Percentiles rank a stretch among this genome's conserved stretches.
Conservation (phyloP, 2,888 invertebrate genomes). For the Lycocerus yunnanus region DNA sequence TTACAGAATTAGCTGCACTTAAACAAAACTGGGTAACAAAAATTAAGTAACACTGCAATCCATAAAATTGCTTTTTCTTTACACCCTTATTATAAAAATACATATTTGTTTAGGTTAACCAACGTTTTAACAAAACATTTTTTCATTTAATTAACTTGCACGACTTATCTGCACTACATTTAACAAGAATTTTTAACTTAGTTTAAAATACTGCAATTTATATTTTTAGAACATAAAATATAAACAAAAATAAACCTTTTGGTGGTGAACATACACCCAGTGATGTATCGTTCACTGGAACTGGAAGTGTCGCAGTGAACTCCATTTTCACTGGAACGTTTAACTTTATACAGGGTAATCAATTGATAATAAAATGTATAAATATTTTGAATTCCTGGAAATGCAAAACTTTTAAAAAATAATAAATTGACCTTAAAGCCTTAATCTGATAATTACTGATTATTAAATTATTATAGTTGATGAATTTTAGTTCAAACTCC, state of each 20-base stretch:
- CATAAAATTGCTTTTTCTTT: slow-evolving; percentile 1
- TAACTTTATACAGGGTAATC: neutral
- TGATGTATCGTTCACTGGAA: neutral
- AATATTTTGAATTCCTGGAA: no score
- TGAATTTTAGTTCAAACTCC: no score
- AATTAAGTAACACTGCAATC: neutral
- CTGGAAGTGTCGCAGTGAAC: neutral
- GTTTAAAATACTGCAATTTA: neutral
- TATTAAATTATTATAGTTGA: no score
- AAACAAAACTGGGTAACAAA: neutral
- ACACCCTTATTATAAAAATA: neutral
- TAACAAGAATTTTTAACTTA: neutral
- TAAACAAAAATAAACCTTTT: neutral
- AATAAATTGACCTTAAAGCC: no score
- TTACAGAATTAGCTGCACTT: slow-evolving; percentile 13
- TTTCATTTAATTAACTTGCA: neutral
- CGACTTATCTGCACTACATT: neutral
- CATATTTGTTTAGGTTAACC: neutral
- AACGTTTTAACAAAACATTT: neutral
- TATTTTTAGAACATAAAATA: neutral
- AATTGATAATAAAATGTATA: neutral
- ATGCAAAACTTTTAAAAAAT: no score
- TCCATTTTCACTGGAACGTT: neutral
- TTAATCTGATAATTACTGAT: no score
- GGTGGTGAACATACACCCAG: neutral